These are phyloP conservation scores for Orchestia grillus DNA, from an alignment of 1,140 invertebrate genomes.

Conservation along the genomic window DNA sequence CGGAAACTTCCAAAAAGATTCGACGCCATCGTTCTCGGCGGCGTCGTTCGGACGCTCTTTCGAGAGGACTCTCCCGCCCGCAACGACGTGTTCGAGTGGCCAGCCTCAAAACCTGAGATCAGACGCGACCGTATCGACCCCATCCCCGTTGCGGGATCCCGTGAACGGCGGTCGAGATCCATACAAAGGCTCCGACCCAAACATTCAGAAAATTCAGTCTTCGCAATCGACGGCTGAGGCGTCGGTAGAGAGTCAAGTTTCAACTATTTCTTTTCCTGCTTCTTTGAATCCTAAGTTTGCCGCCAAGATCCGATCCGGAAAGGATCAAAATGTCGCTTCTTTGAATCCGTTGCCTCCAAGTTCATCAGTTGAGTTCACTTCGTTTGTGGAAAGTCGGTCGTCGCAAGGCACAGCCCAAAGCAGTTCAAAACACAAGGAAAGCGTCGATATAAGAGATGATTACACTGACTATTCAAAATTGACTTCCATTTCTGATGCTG, in stretches of 20 bases:
- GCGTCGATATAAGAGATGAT: not conserved
- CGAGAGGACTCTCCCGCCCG: not conserved
- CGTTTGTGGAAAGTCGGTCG: not conserved
- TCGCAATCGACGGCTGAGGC: not conserved
- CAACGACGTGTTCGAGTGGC: conserved; percentile 30
- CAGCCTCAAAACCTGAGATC: not conserved
- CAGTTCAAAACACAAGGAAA: not conserved
- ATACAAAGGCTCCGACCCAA: not conserved
- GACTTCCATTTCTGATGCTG: not conserved
- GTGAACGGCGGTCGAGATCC: not conserved
- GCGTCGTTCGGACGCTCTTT: not conserved
- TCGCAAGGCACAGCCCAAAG: not conserved
- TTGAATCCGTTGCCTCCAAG: conserved; percentile 18
- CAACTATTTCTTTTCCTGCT: conserved; percentile 27
- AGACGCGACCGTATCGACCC: not conserved
- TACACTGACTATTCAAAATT: not conserved
- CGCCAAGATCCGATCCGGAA: not conserved
- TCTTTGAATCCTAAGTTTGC: conserved; percentile 10
- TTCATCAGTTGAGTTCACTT: not conserved
- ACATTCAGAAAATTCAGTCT: not conserved
- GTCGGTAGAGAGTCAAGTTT: not conserved
- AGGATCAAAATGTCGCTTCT: conserved; percentile 6
- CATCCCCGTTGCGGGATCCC: too few species aligned
- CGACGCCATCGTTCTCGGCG: not conserved
- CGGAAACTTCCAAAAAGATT: not conserved